These are phyloP conservation scores for Harpagoxenus sublaevis DNA, from an alignment of 2,888 invertebrate genomes.

Conservation along the genomic window DNA sequence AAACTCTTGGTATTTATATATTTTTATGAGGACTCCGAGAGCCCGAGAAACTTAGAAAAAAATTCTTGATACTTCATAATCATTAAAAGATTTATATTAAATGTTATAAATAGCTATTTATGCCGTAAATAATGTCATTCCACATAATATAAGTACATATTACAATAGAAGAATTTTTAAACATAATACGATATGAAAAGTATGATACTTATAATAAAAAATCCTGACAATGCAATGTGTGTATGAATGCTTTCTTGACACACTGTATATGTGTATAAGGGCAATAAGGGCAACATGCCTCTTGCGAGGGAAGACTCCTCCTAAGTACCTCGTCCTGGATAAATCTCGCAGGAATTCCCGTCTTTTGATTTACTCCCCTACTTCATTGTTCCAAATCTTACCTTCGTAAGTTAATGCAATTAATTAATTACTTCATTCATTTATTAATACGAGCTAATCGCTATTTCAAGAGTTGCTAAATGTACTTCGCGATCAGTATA, in stretches of 20 bases:
- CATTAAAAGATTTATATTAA: conserved; percentile 19
- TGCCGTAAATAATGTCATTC: background rate
- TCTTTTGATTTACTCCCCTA: conserved; percentile 37
- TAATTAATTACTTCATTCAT: conserved; percentile 41
- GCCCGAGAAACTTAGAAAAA: background rate
- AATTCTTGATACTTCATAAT: background rate
- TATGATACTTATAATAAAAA: conserved; percentile 18
- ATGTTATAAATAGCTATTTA: background rate
- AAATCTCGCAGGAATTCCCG: conserved; percentile 50
- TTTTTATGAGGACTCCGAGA: background rate
- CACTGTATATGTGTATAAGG: conserved; percentile 52
- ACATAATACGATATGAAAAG: background rate
- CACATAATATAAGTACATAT: conserved; percentile 26
- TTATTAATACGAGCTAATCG: conserved; percentile 54
- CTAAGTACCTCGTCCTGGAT: conserved; percentile 48
- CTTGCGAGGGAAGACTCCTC: conserved; percentile 73
- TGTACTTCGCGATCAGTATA: conserved; percentile 40
- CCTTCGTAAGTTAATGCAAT: conserved; percentile 52
- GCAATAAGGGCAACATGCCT: conserved; percentile 60
- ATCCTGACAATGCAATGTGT: background rate
- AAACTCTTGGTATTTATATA: background rate
- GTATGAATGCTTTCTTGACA: conserved; percentile 44
- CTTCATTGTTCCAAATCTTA: conserved; percentile 52
- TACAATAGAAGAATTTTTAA: conserved; percentile 13
- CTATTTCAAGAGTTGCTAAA: conserved; percentile 60